Evolutionary conservation across 2,888 invertebrate genomes (phyloP).

Genomic region (Galerucella pusilla): DNA sequence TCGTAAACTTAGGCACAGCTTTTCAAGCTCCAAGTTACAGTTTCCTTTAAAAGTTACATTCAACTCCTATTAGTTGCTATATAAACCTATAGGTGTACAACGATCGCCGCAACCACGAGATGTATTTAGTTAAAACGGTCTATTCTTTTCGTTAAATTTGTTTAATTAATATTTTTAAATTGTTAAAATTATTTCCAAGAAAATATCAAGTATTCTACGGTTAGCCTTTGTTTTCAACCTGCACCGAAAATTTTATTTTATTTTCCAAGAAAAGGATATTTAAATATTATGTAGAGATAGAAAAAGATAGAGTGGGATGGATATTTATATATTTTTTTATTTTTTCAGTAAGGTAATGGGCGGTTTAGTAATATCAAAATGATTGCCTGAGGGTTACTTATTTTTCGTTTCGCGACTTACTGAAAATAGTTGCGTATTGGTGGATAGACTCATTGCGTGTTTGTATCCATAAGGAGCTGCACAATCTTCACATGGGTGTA

Average conservation of each 20-base stretch:
- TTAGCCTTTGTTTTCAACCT: not conserved
- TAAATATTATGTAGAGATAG: conserved; percentile 4
- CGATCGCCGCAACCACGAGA: too few species aligned
- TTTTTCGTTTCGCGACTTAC: conserved; percentile 71
- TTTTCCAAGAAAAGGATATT: conserved; percentile 10
- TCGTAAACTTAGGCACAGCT: too few species aligned
- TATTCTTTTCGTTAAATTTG: too few species aligned
- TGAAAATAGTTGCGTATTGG: conserved; percentile 84
- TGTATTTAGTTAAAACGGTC: too few species aligned
- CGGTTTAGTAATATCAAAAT: conserved; percentile 39
- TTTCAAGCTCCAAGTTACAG: too few species aligned
- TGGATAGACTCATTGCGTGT: conserved; percentile 92
- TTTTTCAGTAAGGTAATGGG: conserved; percentile 36
- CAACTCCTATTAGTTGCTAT: too few species aligned
- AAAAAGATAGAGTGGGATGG: conserved; percentile 12
- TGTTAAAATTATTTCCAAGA: too few species aligned
- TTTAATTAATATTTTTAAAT: too few species aligned
- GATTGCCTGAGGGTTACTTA: conserved; percentile 14
- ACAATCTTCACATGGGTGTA: conserved; percentile 77
- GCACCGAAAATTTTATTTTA: conserved; percentile 17
- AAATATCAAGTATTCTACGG: too few species aligned
- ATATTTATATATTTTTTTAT: not conserved
- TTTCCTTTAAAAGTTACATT: too few species aligned
- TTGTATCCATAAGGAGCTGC: conserved; percentile 96
- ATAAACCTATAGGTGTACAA: too few species aligned